Percentiles rank a stretch among this genome's conserved stretches.
phyloP scores from a whole-genome alignment of 2,888 invertebrate species.

The Creontiades dilutus region DNA sequence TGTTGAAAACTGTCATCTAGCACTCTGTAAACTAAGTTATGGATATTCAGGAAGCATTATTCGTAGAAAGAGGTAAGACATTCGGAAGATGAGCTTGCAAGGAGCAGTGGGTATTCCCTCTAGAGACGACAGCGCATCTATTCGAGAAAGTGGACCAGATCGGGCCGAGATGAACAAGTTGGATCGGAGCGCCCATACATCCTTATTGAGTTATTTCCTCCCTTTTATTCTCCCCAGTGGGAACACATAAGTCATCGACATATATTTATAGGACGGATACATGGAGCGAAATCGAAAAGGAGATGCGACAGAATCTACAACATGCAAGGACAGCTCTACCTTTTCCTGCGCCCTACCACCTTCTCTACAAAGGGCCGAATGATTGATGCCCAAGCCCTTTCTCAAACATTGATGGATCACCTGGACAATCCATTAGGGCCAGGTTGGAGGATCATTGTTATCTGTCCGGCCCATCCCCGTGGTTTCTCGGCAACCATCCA shows the following conservation, averaged over 20 bases:
- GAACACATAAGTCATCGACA: conserved; percentile 52
- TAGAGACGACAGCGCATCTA: conserved; percentile 1
- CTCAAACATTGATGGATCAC: conserved; percentile 70
- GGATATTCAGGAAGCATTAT: background rate
- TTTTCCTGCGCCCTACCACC: conserved; percentile 19
- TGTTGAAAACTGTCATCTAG: too few relatives aligned
- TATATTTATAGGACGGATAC: conserved; percentile 42
- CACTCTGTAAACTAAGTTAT: background rate
- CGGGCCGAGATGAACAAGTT: conserved; percentile 52
- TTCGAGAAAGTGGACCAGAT: conserved; percentile 10
- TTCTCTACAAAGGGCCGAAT: conserved; percentile 50
- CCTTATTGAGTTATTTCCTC: conserved; percentile 48
- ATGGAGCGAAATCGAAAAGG: conserved; percentile 41
- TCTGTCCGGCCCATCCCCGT: conserved; percentile 62
- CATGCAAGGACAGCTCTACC: conserved; percentile 46
- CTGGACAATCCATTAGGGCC: conserved; percentile 69
- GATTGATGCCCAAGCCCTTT: conserved; percentile 65
- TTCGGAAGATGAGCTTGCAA: background rate
- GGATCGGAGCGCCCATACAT: conserved; percentile 2
- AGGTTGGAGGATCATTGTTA: conserved; percentile 68
- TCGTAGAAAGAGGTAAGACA: background rate
- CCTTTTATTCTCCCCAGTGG: conserved; percentile 1
- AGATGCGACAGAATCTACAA: conserved; percentile 44
- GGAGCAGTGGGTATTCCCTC: background rate
- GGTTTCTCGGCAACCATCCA: conserved; percentile 24